Percentiles rank a stretch among this genome's conserved stretches.
phyloP scores from a whole-genome alignment of 2,797 vertebrate species.

The Hoplostethus atlanticus region DNA sequence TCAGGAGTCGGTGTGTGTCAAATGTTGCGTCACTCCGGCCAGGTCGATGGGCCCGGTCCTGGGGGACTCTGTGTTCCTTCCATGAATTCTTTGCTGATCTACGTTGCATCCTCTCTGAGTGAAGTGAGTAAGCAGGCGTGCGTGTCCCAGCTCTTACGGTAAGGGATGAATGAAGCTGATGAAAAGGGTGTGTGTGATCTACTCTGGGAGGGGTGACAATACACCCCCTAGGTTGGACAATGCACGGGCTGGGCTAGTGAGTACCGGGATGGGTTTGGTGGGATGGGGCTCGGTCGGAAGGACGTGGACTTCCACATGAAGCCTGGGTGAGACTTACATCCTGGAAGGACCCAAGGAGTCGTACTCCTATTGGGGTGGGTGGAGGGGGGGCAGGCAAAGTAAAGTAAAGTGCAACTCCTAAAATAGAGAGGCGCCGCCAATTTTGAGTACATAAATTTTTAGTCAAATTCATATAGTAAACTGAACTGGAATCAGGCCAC shows the following conservation, averaged over 20 bases:
- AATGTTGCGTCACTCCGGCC: not conserved
- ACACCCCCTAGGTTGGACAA: slow-evolving; percentile 66
- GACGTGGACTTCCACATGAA: slow-evolving; percentile 49
- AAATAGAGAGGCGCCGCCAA: slow-evolving; percentile 5
- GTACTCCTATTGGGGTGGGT: not conserved
- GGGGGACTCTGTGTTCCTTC: slow-evolving; percentile 76
- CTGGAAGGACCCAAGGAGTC: slow-evolving; percentile 46
- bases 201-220: slow-evolving; percentile 32
- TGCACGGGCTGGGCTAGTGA: slow-evolving; percentile 43
- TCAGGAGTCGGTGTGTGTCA: not conserved
- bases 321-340: slow-evolving; percentile 34
- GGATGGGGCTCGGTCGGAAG: slow-evolving; percentile 6
- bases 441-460: not conserved
- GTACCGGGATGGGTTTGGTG: slow-evolving; percentile 28
- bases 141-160: slow-evolving; percentile 46
- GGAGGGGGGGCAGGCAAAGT: not conserved
- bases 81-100: slow-evolving; percentile 76
- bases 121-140: slow-evolving; percentile 59
- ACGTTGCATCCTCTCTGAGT: slow-evolving; percentile 52
- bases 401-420: not conserved
- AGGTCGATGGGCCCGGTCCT: not conserved
- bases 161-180: slow-evolving; percentile 42
- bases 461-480: not conserved
- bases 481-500: not conserved
- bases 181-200: slow-evolving; percentile 28